Evolutionary conservation across 2,888 invertebrate genomes (phyloP).

Genomic region (Xanthostigma xanthostigma): DNA sequence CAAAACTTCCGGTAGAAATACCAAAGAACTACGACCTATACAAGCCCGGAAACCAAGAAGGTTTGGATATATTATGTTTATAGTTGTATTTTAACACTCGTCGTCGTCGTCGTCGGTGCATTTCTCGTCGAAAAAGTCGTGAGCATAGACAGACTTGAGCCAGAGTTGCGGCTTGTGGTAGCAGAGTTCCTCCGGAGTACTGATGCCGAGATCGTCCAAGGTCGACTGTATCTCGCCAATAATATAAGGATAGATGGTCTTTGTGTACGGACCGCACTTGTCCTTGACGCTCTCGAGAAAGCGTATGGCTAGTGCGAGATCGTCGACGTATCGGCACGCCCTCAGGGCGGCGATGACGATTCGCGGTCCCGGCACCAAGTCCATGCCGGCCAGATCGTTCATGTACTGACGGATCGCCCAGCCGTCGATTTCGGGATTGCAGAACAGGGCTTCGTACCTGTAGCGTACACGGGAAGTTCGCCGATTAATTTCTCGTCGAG

Average conservation of each 20-base stretch:
- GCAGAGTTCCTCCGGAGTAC: slow-evolving; percentile 86
- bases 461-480: slow-evolving; percentile 14
- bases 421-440: slow-evolving; percentile 72
- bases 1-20: too few relatives aligned
- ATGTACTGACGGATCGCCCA: slow-evolving; percentile 50
- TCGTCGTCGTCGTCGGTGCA: too few relatives aligned
- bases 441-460: slow-evolving; percentile 71
- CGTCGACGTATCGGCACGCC: slow-evolving; percentile 49
- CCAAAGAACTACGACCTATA: too few relatives aligned
- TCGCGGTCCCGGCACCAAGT: slow-evolving; percentile 43
- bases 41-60: too few relatives aligned
- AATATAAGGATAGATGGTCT: slow-evolving; percentile 76
- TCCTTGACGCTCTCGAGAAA: slow-evolving; percentile 82
- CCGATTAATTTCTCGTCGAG: background rate
- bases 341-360: slow-evolving; percentile 39
- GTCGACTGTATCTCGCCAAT: slow-evolving; percentile 83
- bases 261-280: slow-evolving; percentile 61
- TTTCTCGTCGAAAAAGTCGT: too few relatives aligned
- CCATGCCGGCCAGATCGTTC: slow-evolving; percentile 37
- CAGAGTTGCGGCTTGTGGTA: slow-evolving; percentile 94
- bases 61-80: too few relatives aligned
- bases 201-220: slow-evolving; percentile 81
- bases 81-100: too few relatives aligned
- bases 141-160: slow-evolving; percentile 50
- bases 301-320: slow-evolving; percentile 46